phyloP scores from a whole-genome alignment of 2,113 vertebrate species.

The Marcusenius ussheri region DNA sequence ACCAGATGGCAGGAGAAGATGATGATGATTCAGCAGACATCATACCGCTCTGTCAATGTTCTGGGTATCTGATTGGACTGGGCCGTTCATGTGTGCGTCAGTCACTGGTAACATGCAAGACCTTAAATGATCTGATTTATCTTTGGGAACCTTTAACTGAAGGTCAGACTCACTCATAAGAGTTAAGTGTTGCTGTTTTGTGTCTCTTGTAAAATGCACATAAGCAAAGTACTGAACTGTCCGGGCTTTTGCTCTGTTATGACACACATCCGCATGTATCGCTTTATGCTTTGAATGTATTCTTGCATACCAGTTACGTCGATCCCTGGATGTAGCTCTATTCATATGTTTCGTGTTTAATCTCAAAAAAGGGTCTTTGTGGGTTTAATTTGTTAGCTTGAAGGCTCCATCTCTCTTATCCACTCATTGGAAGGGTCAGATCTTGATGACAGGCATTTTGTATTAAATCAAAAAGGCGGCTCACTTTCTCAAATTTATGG shows the following conservation, averaged over 20 bases:
- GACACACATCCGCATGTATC: background rate
- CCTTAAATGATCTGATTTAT: background rate
- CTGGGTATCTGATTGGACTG: background rate
- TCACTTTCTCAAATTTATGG: background rate
- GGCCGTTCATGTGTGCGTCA: background rate
- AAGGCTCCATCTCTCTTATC: background rate
- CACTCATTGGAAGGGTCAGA: slow-evolving; percentile 17
- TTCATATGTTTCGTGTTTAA: background rate
- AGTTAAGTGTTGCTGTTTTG: background rate
- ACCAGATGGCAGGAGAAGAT: background rate
- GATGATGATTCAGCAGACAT: background rate
- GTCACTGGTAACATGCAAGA: background rate
- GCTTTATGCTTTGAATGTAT: background rate
- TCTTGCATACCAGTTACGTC: background rate
- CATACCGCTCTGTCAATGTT: background rate
- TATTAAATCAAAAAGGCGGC: slow-evolving; percentile 17
- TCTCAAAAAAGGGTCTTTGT: slow-evolving; percentile 18
- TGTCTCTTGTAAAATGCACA: background rate
- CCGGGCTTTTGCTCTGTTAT: background rate
- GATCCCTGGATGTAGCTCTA: background rate
- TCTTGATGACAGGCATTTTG: background rate
- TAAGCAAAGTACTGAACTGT: background rate
- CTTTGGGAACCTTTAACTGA: background rate
- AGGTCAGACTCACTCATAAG: background rate
- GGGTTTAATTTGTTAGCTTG: background rate